Evolutionary conservation across 2,888 invertebrate species (phyloP).

Genomic region (Pseudoips prasinana): DNA sequence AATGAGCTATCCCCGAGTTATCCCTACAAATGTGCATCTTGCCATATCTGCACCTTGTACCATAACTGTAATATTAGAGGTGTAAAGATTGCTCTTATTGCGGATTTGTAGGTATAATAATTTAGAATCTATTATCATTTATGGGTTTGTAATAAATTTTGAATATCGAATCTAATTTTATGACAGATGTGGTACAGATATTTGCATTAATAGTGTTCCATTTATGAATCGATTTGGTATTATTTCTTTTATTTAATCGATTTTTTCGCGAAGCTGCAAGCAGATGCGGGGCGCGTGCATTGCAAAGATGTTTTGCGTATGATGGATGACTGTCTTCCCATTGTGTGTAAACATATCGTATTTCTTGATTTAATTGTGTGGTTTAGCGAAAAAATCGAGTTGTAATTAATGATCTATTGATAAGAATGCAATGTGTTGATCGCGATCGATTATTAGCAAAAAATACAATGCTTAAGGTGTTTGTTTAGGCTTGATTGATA

Average conservation of each 20-base stretch:
- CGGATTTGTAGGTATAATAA: not conserved
- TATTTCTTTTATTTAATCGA: not conserved
- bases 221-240: too few relatives aligned
- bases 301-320: slow-evolving; percentile 63
- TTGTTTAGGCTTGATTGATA: slow-evolving; percentile 4
- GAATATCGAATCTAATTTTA: not conserved
- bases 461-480: slow-evolving; percentile 8
- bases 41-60: slow-evolving; percentile 31
- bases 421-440: slow-evolving; percentile 25
- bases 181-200: slow-evolving; percentile 6
- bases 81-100: not conserved
- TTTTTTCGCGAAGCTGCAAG: slow-evolving; percentile 35
- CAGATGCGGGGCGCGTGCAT: slow-evolving; percentile 64
- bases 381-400: slow-evolving; percentile 29
- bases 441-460: slow-evolving; percentile 8
- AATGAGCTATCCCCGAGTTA: slow-evolving; percentile 5
- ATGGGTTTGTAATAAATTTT: too few relatives aligned
- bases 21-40: slow-evolving; percentile 29
- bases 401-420: slow-evolving; percentile 36
- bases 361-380: slow-evolving; percentile 33
- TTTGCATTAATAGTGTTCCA: slow-evolving; percentile 23
- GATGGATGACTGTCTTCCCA: slow-evolving; percentile 49
- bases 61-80: slow-evolving; percentile 17
- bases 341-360: slow-evolving; percentile 39
- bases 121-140: not conserved